These are phyloP conservation scores for Gopherus flavomarginatus DNA, from an alignment of 2,113 vertebrate species.

Conservation along the genomic window DNA sequence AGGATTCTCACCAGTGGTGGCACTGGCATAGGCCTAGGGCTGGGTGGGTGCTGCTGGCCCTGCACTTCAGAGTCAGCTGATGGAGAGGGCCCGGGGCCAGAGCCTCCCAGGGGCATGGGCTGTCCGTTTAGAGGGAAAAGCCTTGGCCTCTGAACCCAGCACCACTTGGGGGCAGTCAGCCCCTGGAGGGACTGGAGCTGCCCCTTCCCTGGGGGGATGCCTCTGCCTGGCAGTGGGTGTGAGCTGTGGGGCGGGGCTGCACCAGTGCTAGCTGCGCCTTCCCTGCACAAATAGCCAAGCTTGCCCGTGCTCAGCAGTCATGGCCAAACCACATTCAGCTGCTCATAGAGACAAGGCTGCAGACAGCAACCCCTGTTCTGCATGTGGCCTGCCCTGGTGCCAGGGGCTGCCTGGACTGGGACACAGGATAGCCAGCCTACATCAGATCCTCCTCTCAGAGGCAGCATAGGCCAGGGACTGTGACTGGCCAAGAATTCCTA, in stretches of 20 bases:
- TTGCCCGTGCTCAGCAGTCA: too few relatives aligned
- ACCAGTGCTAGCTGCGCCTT: too few relatives aligned
- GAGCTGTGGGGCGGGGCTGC: too few relatives aligned
- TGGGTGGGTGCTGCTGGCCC: neutral
- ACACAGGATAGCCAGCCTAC: neutral
- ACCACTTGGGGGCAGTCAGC: too few relatives aligned
- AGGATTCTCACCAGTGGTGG: neutral
- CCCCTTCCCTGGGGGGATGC: neutral
- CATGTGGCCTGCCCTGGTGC: too few relatives aligned
- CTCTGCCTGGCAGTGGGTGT: too few relatives aligned
- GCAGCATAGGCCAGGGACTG: neutral
- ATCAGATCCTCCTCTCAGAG: too few relatives aligned
- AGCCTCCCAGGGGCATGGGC: neutral
- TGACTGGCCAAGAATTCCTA: neutral
- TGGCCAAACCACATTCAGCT: too few relatives aligned
- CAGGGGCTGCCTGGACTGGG: neutral
- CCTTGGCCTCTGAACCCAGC: neutral
- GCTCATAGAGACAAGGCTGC: too few relatives aligned
- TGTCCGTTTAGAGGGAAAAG: rapidly evolving
- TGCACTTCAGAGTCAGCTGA: neutral
- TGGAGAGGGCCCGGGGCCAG: neutral
- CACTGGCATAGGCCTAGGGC: neutral
- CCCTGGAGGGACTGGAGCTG: neutral
- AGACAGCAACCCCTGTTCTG: neutral
- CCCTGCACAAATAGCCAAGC: too few relatives aligned